Conservation (phyloP, 2,888 invertebrate genomes). For the Orchestes rusci region DNA sequence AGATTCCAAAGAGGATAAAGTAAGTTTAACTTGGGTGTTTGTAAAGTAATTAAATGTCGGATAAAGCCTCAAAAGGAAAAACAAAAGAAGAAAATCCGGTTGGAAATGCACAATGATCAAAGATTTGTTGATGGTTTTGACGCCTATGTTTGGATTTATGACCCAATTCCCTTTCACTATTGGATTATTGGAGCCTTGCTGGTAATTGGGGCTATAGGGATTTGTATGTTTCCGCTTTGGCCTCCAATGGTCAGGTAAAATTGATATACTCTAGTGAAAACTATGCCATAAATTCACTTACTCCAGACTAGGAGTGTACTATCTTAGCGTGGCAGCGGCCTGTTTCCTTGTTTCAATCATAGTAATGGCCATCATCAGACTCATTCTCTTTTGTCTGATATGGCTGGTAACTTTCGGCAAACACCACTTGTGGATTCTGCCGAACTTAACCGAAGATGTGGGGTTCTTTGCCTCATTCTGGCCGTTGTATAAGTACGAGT, state of each 20-base stretch:
- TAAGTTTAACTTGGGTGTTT: conserved; percentile 22
- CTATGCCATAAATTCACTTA: neutral
- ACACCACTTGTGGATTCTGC: conserved; percentile 95
- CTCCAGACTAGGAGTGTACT: conserved; percentile 84
- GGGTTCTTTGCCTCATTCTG: conserved; percentile 98
- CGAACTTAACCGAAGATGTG: conserved; percentile 98
- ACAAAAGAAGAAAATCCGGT: conserved; percentile 82
- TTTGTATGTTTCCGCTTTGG: conserved; percentile 99
- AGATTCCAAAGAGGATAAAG: conserved; percentile 35
- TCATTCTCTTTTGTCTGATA: conserved; percentile 84
- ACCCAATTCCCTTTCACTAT: conserved; percentile 90
- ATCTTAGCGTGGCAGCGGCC: conserved; percentile 90
- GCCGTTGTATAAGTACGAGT: conserved; percentile 55
- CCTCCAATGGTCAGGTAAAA: conserved; percentile 79
- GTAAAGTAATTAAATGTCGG: neutral
- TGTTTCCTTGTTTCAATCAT: conserved; percentile 92
- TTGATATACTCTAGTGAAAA: neutral
- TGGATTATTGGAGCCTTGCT: conserved; percentile 88
- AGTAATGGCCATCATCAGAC: conserved; percentile 78
- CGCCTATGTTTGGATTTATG: conserved; percentile 97
- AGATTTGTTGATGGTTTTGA: conserved; percentile 88
- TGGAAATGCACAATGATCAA: conserved; percentile 97
- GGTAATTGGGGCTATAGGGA: conserved; percentile 87
- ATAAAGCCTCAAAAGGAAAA: conserved; percentile 50
- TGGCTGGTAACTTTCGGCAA: conserved; percentile 84